Evolutionary conservation across 2,888 invertebrate genomes (phyloP).

Genomic region (Netelia fuscicornis): DNA sequence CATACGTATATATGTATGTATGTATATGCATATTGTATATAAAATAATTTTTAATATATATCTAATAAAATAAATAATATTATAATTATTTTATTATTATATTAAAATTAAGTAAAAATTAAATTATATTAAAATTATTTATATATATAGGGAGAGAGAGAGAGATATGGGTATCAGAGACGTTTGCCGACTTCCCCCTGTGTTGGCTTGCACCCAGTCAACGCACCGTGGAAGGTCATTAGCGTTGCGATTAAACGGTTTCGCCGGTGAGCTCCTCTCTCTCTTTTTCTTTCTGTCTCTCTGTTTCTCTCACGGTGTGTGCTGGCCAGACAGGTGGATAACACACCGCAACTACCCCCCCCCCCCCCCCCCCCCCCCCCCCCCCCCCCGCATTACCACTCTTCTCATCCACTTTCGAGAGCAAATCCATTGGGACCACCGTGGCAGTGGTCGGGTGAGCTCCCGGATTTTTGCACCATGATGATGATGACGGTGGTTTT

Average conservation of each 20-base stretch:
- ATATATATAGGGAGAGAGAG: too few species aligned
- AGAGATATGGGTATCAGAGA: neutral
- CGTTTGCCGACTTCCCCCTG: slow-evolving; percentile 38
- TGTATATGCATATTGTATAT: neutral
- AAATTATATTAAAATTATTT: too few species aligned
- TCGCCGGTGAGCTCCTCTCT: slow-evolving; percentile 59
- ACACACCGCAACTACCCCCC: slow-evolving; percentile 39
- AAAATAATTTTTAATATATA: too few species aligned
- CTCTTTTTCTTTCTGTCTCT: slow-evolving; percentile 29
- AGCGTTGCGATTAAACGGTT: slow-evolving; percentile 71
- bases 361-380: neutral
- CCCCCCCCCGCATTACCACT: neutral
- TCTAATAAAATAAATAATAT: too few species aligned
- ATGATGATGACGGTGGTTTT: slow-evolving; percentile 57
- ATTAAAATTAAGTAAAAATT: too few species aligned
- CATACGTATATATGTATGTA: neutral
- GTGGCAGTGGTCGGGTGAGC: slow-evolving; percentile 53
- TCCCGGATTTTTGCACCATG: slow-evolving; percentile 45
- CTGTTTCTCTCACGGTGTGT: slow-evolving; percentile 28
- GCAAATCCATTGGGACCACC: slow-evolving; percentile 63
- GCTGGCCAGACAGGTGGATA: slow-evolving; percentile 72
- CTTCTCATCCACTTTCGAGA: slow-evolving; percentile 14
- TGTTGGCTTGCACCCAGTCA: slow-evolving; percentile 69
- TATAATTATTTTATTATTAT: too few species aligned
- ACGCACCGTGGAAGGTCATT: slow-evolving; percentile 78